A percentile compares a stretch with the other conserved stretches of the same genome.
phyloP scores from a whole-genome alignment of 2,888 invertebrate species.

The Tetragonisca angustula region DNA sequence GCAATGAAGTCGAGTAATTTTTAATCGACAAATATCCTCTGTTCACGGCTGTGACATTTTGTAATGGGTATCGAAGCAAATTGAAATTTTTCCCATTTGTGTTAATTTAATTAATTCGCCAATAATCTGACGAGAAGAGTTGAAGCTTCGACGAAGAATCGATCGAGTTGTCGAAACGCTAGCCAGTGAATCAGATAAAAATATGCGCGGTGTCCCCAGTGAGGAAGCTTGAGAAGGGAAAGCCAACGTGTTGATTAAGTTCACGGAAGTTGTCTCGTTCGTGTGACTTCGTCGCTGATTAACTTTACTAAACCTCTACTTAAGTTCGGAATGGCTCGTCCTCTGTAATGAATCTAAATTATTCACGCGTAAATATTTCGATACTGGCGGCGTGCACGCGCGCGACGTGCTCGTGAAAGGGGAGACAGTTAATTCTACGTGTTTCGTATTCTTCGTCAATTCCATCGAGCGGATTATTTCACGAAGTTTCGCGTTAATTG shows the following conservation, averaged over 20 bases:
- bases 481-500: background rate
- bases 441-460: background rate
- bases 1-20: no score
- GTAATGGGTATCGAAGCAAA: no score
- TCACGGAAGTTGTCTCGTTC: slow-evolving; percentile 32
- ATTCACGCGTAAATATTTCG: no score
- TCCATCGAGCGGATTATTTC: background rate
- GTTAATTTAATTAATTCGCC: background rate
- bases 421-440: no score
- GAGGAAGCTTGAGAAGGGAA: background rate
- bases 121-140: background rate
- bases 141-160: background rate
- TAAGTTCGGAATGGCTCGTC: no score
- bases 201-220: background rate
- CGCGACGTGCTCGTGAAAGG: no score
- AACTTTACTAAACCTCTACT: slow-evolving; percentile 20
- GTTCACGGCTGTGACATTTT: no score
- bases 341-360: no score
- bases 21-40: no score
- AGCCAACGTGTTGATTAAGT: slow-evolving; percentile 25
- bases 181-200: background rate
- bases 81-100: background rate
- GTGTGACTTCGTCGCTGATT: slow-evolving; percentile 9
- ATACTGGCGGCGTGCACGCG: no score
- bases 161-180: background rate